Percentiles rank a stretch among this genome's conserved stretches.
Conservation (phyloP, 2,113 vertebrate genomes). For the Osmerus mordax region DNA sequence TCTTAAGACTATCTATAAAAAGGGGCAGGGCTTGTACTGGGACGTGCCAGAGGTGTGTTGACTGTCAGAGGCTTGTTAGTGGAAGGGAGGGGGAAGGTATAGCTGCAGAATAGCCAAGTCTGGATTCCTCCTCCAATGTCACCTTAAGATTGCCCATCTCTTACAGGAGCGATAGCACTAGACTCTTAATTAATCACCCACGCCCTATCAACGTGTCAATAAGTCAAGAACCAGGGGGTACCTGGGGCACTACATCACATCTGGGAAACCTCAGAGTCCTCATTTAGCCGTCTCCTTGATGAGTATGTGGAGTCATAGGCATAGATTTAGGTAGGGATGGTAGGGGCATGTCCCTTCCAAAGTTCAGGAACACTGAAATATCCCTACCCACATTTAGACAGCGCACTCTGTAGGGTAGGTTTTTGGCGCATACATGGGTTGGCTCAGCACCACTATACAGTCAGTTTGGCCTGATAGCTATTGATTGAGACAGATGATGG, state of each 20-base stretch:
- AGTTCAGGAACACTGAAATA: no score
- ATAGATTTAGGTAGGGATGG: no score
- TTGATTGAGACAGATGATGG: no score
- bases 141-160: constrained; percentile 61
- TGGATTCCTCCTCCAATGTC: constrained; percentile 61
- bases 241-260: constrained; percentile 43
- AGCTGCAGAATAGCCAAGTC: constrained; percentile 47
- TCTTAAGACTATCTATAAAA: constrained; percentile 77
- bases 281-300: constrained; percentile 36
- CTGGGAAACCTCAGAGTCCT: constrained; percentile 47
- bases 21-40: constrained; percentile 43
- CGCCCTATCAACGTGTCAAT: constrained; percentile 57
- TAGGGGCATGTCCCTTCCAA: no score
- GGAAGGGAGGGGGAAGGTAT: constrained; percentile 38
- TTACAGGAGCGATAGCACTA: constrained; percentile 49
- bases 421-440: no score
- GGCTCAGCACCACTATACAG: constrained; percentile 6
- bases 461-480: background rate
- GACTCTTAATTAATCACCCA: constrained; percentile 61
- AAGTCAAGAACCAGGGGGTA: constrained; percentile 44
- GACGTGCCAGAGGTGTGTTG: constrained; percentile 69
- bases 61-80: constrained; percentile 61
- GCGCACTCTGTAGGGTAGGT: no score
- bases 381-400: no score
- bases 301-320: background rate